These are phyloP conservation scores for Scophthalmus maximus DNA, from an alignment of 2,113 vertebrate genomes.

Conservation along the genomic window DNA sequence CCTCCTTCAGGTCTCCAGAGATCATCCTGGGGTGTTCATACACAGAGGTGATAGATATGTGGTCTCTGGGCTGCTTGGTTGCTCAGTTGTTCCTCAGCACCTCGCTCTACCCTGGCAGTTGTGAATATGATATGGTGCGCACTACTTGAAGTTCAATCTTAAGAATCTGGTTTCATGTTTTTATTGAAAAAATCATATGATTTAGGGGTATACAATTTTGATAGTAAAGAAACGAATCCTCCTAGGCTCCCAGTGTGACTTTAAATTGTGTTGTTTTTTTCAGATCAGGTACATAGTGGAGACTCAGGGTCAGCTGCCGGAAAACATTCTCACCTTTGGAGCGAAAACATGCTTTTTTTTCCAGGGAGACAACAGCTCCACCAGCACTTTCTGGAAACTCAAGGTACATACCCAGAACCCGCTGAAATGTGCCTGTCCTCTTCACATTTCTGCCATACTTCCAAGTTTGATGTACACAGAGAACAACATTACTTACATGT, in stretches of 20 bases:
- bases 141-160: neutral
- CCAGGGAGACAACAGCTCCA: neutral
- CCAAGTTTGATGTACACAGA: too few species aligned
- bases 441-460: too few species aligned
- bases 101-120: neutral
- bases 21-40: neutral
- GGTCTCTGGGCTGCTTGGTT: neutral
- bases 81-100: neutral
- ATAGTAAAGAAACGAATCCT: neutral
- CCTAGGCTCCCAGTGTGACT: too few species aligned
- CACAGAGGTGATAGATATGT: neutral
- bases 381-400: constrained; percentile 14
- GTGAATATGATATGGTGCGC: neutral
- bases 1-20: neutral
- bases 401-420: too few species aligned
- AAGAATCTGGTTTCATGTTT: too few species aligned
- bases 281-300: too few species aligned
- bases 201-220: neutral
- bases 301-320: constrained; percentile 25
- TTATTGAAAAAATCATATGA: too few species aligned
- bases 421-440: too few species aligned
- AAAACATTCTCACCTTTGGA: neutral
- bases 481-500: too few species aligned
- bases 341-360: neutral
- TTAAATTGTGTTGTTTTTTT: too few species aligned